Conservation (phyloP, 1,140 invertebrate species). For the Globodera ellingtonae region DNA sequence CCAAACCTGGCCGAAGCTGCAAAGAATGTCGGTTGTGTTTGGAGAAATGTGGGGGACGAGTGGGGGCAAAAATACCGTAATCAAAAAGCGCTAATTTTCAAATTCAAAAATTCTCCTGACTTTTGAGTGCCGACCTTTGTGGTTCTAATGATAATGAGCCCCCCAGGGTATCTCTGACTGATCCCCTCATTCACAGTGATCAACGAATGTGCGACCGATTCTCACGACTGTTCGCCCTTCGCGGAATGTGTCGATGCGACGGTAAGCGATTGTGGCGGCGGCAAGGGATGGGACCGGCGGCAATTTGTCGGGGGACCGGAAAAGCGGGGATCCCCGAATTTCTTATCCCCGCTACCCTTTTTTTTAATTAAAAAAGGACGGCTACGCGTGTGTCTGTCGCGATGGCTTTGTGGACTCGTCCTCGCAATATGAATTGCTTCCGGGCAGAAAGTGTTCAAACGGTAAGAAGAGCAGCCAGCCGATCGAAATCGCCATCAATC, state of each 20-base stretch:
- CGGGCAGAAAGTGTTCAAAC: conserved; percentile 62
- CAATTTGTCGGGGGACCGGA: too few species aligned
- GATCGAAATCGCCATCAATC: not conserved
- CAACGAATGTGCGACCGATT: conserved; percentile 62
- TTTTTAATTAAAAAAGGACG: conserved; percentile 37
- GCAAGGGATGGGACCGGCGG: too few species aligned
- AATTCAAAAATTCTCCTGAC: too few species aligned
- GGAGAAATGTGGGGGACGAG: not conserved
- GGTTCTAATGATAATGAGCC: not conserved
- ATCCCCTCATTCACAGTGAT: conserved; percentile 53
- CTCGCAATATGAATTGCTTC: conserved; percentile 54
- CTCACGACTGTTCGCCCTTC: conserved; percentile 63
- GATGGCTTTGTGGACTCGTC: conserved; percentile 65
- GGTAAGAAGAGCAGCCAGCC: conserved; percentile 36
- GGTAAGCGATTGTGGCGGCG: not conserved
- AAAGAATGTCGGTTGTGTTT: conserved; percentile 58
- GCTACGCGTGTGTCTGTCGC: conserved; percentile 65
- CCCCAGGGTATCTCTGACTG: not conserved
- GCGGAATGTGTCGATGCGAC: conserved; percentile 66
- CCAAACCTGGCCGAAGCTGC: conserved; percentile 55
- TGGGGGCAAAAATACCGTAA: too few species aligned
- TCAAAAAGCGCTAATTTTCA: too few species aligned
- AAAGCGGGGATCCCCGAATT: too few species aligned
- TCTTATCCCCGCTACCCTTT: too few species aligned
- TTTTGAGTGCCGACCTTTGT: not conserved